Conservation (phyloP, 2,888 invertebrate species). For the Andrena fulva region DNA sequence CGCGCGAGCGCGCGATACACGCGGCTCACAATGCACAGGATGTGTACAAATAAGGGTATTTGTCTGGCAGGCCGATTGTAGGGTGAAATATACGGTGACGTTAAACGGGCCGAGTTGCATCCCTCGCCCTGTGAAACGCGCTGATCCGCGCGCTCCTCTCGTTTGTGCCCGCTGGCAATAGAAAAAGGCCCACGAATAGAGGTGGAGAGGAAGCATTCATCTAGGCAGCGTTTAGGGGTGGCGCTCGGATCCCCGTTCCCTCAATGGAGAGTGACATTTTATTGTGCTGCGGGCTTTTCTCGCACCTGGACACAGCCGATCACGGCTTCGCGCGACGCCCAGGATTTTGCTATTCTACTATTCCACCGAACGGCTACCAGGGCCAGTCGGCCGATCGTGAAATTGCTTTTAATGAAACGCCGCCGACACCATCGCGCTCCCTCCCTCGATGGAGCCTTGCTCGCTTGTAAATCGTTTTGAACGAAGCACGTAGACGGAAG, state of each 20-base stretch:
- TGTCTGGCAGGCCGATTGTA: constrained; percentile 81
- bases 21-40: constrained; percentile 83
- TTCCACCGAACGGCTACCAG: neutral
- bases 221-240: constrained; percentile 76
- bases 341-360: constrained; percentile 35
- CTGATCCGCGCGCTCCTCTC: constrained; percentile 33
- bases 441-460: neutral
- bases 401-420: constrained; percentile 36
- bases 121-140: constrained; percentile 54
- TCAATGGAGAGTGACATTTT: constrained; percentile 79
- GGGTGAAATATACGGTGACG: constrained; percentile 81
- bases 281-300: constrained; percentile 78
- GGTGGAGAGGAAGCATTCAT: constrained; percentile 76
- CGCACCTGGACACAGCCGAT: constrained; percentile 78
- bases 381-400: constrained; percentile 20
- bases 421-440: neutral
- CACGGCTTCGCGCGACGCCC: constrained; percentile 6
- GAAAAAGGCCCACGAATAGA: constrained; percentile 68
- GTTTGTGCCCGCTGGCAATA: constrained; percentile 64
- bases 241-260: constrained; percentile 66
- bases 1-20: constrained; percentile 55
- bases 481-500: neutral
- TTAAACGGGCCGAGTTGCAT: constrained; percentile 75
- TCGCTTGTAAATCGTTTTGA: neutral
- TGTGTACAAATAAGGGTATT: constrained; percentile 85